Conservation (phyloP, 2,797 vertebrate genomes). For the Malacoraja senta region DNA sequence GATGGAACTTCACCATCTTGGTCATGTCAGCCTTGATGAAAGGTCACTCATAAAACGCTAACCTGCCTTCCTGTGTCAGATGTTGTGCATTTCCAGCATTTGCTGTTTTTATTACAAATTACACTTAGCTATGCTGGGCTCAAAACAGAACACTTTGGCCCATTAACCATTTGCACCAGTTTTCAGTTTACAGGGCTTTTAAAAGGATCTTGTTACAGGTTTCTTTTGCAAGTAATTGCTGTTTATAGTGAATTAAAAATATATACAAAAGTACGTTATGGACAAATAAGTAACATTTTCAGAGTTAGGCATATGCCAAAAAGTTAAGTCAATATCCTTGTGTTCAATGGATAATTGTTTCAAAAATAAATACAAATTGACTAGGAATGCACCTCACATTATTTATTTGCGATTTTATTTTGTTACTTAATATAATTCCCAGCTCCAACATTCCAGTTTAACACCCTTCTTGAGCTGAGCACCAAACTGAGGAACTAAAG, state of each 20-base stretch:
- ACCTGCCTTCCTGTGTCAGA: conserved; percentile 13
- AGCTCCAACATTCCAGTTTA: conserved; percentile 14
- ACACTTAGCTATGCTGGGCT: neutral
- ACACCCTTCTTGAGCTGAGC: conserved; percentile 30
- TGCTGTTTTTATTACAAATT: conserved; percentile 29
- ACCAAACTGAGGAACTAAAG: conserved; percentile 25
- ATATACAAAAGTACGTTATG: conserved; percentile 5
- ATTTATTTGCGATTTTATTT: neutral
- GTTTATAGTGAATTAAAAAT: conserved; percentile 36
- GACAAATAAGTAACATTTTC: neutral
- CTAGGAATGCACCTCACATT: neutral
- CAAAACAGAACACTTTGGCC: conserved; percentile 33
- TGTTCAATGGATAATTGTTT: neutral
- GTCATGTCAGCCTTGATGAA: neutral
- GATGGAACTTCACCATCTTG: neutral
- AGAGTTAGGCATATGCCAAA: neutral
- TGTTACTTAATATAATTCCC: conserved; percentile 24
- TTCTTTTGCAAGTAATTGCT: conserved; percentile 37
- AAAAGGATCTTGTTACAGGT: conserved; percentile 36
- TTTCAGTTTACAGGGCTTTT: conserved; percentile 31
- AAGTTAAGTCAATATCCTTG: conserved; percentile 7
- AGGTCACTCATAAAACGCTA: neutral
- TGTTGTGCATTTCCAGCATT: conserved; percentile 17
- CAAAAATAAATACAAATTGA: conserved; percentile 5
- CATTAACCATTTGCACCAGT: conserved; percentile 35